These are phyloP conservation scores for Aptenodytes forsteri DNA, from an alignment of 2,113 vertebrate genomes.

Conservation along the genomic window DNA sequence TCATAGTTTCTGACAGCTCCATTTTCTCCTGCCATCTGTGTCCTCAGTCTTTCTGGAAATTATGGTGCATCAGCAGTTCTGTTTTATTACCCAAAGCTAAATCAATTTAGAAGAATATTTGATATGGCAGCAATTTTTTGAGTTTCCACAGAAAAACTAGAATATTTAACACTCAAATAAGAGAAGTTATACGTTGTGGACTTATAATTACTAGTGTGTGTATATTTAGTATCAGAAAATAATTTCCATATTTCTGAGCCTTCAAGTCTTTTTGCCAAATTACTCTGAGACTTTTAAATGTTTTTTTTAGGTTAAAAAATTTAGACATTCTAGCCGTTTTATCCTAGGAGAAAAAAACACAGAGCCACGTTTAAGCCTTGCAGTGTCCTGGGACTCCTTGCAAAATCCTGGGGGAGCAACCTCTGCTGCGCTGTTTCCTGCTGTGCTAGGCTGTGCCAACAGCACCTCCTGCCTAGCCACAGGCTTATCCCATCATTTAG, in stretches of 20 bases:
- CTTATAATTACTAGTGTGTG: constrained; percentile 1
- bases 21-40: constrained; percentile 44
- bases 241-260: background rate
- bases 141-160: background rate
- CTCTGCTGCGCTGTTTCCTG: background rate
- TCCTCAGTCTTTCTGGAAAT: constrained; percentile 9
- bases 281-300: background rate
- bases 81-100: constrained; percentile 51
- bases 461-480: background rate
- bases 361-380: background rate
- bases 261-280: constrained; percentile 20
- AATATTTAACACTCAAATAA: background rate
- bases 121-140: constrained; percentile 27
- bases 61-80: constrained; percentile 47
- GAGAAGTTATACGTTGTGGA: background rate
- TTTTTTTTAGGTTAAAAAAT: background rate
- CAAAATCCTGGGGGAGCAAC: background rate
- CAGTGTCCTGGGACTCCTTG: background rate
- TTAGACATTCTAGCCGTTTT: background rate
- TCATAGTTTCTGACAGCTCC: constrained; percentile 58
- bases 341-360: background rate
- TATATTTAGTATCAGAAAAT: constrained; percentile 42
- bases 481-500: background rate
- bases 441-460: background rate
- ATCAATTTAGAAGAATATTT: constrained; percentile 48